A percentile compares a stretch with the other conserved stretches of the same genome.
Conservation (phyloP, 2,888 invertebrate species). For the Ichneumon xanthorius region DNA sequence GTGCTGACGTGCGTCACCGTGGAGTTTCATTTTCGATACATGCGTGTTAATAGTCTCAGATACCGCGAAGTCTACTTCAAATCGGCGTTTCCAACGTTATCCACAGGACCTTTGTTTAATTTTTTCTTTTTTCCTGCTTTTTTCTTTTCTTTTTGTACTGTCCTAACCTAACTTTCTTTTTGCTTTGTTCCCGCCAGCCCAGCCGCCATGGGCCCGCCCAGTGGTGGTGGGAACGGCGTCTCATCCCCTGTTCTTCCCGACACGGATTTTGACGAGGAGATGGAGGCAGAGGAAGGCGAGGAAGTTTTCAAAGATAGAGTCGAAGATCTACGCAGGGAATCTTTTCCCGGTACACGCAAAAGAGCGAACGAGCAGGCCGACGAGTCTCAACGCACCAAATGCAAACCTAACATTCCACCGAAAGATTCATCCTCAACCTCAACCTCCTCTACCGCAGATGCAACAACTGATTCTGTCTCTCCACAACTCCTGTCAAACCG, state of each 20-base stretch:
- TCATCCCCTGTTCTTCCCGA: neutral
- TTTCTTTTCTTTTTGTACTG: neutral
- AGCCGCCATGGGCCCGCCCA: neutral
- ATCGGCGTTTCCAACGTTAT: too few species aligned
- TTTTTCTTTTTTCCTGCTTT: neutral
- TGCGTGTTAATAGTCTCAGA: too few species aligned
- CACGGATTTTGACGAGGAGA: neutral
- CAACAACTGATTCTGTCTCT: neutral
- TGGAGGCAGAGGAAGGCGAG: neutral
- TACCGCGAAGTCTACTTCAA: too few species aligned
- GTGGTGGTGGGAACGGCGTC: neutral
- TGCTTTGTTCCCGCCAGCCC: neutral
- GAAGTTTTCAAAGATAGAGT: neutral
- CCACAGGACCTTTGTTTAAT: neutral
- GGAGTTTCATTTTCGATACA: too few species aligned
- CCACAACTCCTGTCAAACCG: neutral
- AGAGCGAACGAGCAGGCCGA: constrained; percentile 5
- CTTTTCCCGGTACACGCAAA: constrained; percentile 6
- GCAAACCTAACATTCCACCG: too few species aligned
- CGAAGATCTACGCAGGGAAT: constrained; percentile 1
- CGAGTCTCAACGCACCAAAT: neutral
- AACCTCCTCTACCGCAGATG: too few species aligned
- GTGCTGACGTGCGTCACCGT: too few species aligned
- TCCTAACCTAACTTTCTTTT: neutral
- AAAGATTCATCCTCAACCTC: too few species aligned